phyloP scores from a whole-genome alignment of 1,140 invertebrate genomes.

The Psix sp. region DNA sequence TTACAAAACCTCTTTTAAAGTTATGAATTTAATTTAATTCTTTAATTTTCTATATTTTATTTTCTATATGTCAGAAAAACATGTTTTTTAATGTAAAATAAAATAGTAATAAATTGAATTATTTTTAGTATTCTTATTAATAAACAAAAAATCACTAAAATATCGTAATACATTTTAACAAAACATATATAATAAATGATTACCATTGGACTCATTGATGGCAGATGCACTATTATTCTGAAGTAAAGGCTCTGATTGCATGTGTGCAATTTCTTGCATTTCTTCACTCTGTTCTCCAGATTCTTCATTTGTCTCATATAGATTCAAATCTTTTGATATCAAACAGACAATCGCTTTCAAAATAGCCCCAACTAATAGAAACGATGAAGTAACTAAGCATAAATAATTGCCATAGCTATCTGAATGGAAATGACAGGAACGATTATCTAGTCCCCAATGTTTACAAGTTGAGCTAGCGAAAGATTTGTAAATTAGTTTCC shows the following conservation, averaged over 20 bases:
- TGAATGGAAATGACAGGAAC: constrained; percentile 65
- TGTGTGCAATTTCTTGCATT: constrained; percentile 44
- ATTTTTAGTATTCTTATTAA: no score
- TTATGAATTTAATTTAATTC: no score
- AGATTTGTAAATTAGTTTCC: constrained; percentile 77
- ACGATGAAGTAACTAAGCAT: constrained; percentile 62
- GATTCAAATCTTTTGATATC: constrained; percentile 60
- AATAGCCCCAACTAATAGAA: constrained; percentile 58
- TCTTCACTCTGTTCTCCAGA: constrained; percentile 31
- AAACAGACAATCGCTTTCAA: constrained; percentile 63
- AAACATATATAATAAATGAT: no score
- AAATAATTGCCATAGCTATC: constrained; percentile 66
- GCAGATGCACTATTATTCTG: no score
- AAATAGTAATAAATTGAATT: no score
- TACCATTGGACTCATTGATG: no score
- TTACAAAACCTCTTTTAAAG: no score
- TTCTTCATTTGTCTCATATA: constrained; percentile 60
- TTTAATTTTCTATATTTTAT: no score
- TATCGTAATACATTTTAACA: no score
- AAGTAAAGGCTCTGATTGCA: constrained; percentile 56
- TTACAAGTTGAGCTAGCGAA: constrained; percentile 70
- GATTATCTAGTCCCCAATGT: constrained; percentile 62
- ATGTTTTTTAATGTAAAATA: no score
- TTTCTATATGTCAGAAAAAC: no score
- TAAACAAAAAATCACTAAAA: no score